Evolutionary conservation across 2,113 vertebrate genomes (phyloP).

Genomic region (Erinaceus europaeus): DNA sequence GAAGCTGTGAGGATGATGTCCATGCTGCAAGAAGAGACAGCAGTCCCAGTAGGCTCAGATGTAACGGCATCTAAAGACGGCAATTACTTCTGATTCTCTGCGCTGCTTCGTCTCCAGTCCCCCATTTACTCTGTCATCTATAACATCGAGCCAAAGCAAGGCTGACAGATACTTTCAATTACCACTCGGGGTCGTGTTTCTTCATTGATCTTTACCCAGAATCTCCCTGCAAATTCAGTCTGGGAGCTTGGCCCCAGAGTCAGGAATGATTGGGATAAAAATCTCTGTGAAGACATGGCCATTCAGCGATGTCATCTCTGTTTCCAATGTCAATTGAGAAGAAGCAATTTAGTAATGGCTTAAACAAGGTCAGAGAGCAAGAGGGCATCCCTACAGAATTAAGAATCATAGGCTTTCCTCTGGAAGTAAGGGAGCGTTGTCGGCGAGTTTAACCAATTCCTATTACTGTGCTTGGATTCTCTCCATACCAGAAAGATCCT

Average conservation of each 20-base stretch:
- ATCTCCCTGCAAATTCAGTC: slow-evolving; percentile 5
- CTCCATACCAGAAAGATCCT: neutral
- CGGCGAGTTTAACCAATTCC: slow-evolving; percentile 10
- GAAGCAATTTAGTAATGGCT: slow-evolving; percentile 62
- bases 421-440: neutral
- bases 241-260: neutral
- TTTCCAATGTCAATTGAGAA: slow-evolving; percentile 36
- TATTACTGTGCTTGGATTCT: neutral
- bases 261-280: slow-evolving; percentile 32
- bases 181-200: neutral
- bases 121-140: neutral
- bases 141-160: neutral
- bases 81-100: neutral
- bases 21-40: neutral
- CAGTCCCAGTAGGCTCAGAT: neutral
- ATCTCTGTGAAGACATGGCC: slow-evolving; percentile 35
- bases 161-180: slow-evolving; percentile 24
- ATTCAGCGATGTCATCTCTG: neutral
- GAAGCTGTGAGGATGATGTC: neutral
- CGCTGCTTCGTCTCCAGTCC: neutral
- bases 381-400: slow-evolving; percentile 34
- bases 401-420: slow-evolving; percentile 36
- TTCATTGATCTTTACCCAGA: slow-evolving; percentile 30
- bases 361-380: slow-evolving; percentile 54
- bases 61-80: neutral